These are phyloP conservation scores for Catamblyrhynchus diadema DNA, from an alignment of 2,797 vertebrate species.

Conservation along the genomic window DNA sequence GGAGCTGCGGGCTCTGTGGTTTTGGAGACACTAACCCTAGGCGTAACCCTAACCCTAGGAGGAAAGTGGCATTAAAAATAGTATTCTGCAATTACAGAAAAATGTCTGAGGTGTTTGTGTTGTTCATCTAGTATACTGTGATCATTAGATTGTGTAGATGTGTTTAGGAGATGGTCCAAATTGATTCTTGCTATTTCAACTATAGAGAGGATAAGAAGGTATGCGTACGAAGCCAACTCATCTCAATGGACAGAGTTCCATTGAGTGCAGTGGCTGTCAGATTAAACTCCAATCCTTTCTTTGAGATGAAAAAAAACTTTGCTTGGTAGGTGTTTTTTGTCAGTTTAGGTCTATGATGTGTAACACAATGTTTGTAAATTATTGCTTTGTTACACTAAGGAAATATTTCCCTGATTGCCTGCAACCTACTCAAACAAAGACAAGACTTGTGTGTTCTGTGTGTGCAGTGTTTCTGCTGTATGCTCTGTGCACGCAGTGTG, in stretches of 20 bases:
- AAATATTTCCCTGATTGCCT: neutral
- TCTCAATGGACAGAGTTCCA: neutral
- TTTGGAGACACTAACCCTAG: too few species aligned
- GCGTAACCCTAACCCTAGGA: too few species aligned
- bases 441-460: neutral
- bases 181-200: neutral
- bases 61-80: neutral
- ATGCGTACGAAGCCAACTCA: neutral
- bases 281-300: neutral
- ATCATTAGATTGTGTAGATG: neutral
- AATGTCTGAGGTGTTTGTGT: neutral
- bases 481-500: fast-evolving
- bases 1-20: too few species aligned
- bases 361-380: neutral
- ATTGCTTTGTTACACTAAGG: neutral
- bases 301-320: neutral
- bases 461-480: neutral
- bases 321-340: neutral
- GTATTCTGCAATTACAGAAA: neutral
- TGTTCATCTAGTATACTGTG: neutral
- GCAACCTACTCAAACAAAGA: neutral
- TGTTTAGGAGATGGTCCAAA: neutral
- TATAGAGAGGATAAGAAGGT: neutral
- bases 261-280: neutral
- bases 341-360: neutral